A percentile compares a stretch with the other conserved stretches of the same genome.
These are phyloP conservation scores for Mionectes macconnelli DNA, from an alignment of 2,113 vertebrate genomes.

Conservation along the genomic window DNA sequence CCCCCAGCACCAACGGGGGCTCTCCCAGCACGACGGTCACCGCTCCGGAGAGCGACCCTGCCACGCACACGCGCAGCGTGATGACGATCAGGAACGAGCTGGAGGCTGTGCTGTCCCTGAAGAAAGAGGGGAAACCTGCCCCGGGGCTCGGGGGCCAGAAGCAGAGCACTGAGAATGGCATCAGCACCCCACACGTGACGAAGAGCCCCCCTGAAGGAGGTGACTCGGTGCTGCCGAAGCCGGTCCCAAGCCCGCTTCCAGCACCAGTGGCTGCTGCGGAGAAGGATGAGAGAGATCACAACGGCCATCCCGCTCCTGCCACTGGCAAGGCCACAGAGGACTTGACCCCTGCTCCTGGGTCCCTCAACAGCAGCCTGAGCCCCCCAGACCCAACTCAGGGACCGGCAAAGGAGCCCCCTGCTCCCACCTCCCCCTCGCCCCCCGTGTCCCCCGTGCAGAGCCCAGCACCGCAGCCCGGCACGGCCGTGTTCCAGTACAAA, in stretches of 20 bases:
- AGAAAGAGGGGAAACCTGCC: slow-evolving; percentile 62
- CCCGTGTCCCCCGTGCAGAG: background rate
- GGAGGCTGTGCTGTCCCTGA: slow-evolving; percentile 71
- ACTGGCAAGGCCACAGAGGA: background rate
- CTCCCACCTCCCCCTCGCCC: background rate
- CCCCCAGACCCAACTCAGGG: background rate
- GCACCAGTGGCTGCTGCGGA: background rate
- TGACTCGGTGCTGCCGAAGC: background rate
- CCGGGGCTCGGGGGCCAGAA: slow-evolving; percentile 18
- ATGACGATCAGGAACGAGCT: slow-evolving; percentile 70
- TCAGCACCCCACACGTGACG: background rate
- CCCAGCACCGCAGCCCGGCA: background rate
- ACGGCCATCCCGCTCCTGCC: background rate
- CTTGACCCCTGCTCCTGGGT: background rate
- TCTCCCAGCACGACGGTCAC: background rate
- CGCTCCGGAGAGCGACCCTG: background rate
- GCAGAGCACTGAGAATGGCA: slow-evolving; percentile 13
- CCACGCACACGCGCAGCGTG: slow-evolving; percentile 26
- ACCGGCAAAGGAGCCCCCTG: background rate
- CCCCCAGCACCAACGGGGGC: background rate
- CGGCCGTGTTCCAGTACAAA: slow-evolving; percentile 50
- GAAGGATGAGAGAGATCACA: background rate
- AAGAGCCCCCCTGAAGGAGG: background rate
- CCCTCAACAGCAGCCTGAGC: background rate
- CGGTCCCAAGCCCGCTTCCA: background rate